phyloP scores from a whole-genome alignment of 2,888 invertebrate genomes.

The Calliopum simillimum region DNA sequence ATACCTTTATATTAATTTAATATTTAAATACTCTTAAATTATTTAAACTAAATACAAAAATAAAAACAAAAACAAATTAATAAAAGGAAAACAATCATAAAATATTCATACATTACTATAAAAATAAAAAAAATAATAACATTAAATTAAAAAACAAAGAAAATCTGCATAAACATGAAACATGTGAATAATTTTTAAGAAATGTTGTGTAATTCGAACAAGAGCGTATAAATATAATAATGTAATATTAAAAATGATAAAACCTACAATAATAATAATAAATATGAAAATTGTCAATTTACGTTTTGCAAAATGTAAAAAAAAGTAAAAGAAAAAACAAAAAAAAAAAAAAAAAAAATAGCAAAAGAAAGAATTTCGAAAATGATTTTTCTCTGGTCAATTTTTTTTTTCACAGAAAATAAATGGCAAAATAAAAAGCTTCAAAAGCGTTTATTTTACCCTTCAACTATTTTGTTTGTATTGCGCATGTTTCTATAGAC shows the following conservation, averaged over 20 bases:
- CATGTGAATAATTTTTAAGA: constrained; percentile 59
- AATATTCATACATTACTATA: constrained; percentile 43
- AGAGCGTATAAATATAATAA: constrained; percentile 40
- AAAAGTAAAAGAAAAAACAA: constrained; percentile 39
- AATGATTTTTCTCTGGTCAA: constrained; percentile 47
- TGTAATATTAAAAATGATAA: constrained; percentile 29
- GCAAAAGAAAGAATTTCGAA: constrained; percentile 44
- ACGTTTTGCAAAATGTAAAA: constrained; percentile 37
- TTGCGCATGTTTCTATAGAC: no score
- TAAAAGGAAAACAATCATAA: constrained; percentile 40
- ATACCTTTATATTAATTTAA: constrained; percentile 55
- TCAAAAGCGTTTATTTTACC: neutral
- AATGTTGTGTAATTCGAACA: constrained; percentile 59
- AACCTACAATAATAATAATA: constrained; percentile 12
- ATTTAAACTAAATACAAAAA: constrained; percentile 48
- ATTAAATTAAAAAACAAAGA: constrained; percentile 41
- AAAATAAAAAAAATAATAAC: constrained; percentile 31
- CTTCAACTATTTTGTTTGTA: no score
- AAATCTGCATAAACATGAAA: constrained; percentile 42
- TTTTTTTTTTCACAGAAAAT: constrained; percentile 16
- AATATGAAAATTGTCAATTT: constrained; percentile 42
- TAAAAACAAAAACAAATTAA: constrained; percentile 27
- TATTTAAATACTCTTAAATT: constrained; percentile 60
- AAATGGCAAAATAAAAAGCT: constrained; percentile 17
- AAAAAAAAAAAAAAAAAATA: constrained; percentile 39